A percentile compares a stretch with the other conserved stretches of the same genome.
These are phyloP conservation scores for Anastrepha obliqua DNA, from an alignment of 1,140 invertebrate genomes.

Conservation along the genomic window DNA sequence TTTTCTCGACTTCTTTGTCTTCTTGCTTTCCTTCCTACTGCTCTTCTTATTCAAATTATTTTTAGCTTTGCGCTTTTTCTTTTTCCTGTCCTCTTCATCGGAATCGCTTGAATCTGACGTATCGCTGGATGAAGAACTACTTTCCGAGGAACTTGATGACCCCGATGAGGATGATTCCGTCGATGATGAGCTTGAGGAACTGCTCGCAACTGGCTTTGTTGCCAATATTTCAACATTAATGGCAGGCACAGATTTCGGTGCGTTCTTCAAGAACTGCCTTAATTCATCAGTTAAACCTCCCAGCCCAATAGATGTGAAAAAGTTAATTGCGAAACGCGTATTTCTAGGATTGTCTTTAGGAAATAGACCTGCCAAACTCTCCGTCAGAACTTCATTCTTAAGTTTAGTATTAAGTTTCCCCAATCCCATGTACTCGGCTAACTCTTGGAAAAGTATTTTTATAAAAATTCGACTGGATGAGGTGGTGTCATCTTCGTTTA, in stretches of 20 bases:
- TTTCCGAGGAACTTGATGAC: slow-evolving; percentile 22
- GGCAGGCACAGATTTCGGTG: slow-evolving; percentile 79
- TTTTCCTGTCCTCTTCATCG: slow-evolving; percentile 49
- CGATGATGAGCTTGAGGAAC: slow-evolving; percentile 56
- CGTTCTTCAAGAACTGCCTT: slow-evolving; percentile 90
- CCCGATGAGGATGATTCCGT: slow-evolving; percentile 54
- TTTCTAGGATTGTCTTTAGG: slow-evolving; percentile 97
- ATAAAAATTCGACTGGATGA: slow-evolving; percentile 98
- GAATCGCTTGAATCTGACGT: slow-evolving; percentile 58
- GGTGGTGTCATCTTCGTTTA: slow-evolving; percentile 98
- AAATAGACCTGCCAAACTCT: slow-evolving; percentile 94
- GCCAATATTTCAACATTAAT: slow-evolving; percentile 69
- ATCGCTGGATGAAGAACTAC: slow-evolving; percentile 44
- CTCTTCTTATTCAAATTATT: slow-evolving; percentile 59
- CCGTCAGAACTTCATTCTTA: slow-evolving; percentile 90
- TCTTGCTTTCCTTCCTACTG: slow-evolving; percentile 56
- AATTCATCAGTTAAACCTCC: slow-evolving; percentile 97
- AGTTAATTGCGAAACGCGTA: slow-evolving; percentile 98
- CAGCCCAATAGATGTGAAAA: slow-evolving; percentile 98
- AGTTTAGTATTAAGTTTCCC: slow-evolving; percentile 92
- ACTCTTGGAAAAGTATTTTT: slow-evolving; percentile 97
- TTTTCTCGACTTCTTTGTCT: slow-evolving; percentile 57
- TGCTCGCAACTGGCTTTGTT: slow-evolving; percentile 32
- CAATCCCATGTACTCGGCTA: slow-evolving; percentile 97
- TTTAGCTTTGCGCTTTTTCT: slow-evolving; percentile 57